Conservation (phyloP, 1,140 invertebrate genomes). For the Brachionus plicatilis region DNA sequence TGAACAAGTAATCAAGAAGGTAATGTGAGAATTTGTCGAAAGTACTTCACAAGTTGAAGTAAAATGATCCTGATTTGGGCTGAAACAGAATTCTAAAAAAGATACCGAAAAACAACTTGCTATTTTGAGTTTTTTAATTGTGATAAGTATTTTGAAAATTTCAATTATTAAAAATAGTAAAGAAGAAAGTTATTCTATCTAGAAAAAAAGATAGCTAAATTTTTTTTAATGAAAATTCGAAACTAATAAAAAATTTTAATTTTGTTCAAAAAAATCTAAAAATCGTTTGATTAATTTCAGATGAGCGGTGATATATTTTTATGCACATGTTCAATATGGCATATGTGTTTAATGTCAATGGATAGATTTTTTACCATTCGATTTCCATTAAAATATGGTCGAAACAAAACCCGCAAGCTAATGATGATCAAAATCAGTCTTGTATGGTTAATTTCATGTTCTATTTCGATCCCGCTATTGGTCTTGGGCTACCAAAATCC, state of each 20-base stretch:
- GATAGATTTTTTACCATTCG: conserved; percentile 69
- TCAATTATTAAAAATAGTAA: not conserved
- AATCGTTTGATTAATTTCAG: conserved; percentile 75
- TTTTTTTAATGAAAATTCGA: not conserved
- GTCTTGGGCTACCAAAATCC: conserved; percentile 69
- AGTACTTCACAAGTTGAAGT: no score
- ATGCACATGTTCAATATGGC: conserved; percentile 86
- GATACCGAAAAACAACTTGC: not conserved
- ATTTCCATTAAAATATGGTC: conserved; percentile 79
- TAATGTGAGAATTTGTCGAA: no score
- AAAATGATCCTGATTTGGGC: not conserved
- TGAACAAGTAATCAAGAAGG: no score
- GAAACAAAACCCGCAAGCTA: conserved; percentile 76
- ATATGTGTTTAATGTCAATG: conserved; percentile 92
- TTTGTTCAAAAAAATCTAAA: conserved; percentile 62
- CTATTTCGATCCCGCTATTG: conserved; percentile 77
- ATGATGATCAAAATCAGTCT: conserved; percentile 83
- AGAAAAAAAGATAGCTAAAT: not conserved
- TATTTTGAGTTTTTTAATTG: not conserved
- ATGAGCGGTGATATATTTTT: conserved; percentile 85
- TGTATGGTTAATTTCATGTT: conserved; percentile 79
- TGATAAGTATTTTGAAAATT: not conserved
- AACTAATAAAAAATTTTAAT: not conserved
- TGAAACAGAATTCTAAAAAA: not conserved
- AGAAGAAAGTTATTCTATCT: not conserved